These are phyloP conservation scores for Heterochromis multidens DNA, from an alignment of 2,113 vertebrate species.

Conservation along the genomic window DNA sequence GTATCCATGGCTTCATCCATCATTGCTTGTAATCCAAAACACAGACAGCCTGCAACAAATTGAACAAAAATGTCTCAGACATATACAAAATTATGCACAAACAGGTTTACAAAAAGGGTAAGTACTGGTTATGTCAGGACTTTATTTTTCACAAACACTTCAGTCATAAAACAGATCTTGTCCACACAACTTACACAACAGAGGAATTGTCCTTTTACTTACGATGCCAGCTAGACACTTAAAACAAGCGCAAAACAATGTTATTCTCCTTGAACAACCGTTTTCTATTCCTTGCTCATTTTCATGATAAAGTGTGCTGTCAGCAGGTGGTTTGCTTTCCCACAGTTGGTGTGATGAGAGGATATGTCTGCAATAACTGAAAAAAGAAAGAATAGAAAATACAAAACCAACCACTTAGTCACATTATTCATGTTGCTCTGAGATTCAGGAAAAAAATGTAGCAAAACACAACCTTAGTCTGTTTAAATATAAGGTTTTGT, in stretches of 20 bases:
- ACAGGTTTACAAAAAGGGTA: background rate
- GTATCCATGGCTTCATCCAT: constrained; percentile 62
- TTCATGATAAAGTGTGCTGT: constrained; percentile 43
- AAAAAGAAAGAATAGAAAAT: constrained; percentile 17
- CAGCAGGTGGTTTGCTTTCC: constrained; percentile 41
- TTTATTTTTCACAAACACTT: background rate
- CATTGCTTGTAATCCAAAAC: constrained; percentile 5
- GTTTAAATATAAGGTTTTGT: constrained; percentile 8
- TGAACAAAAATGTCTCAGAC: background rate
- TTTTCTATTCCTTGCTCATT: constrained; percentile 8
- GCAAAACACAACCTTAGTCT: constrained; percentile 3
- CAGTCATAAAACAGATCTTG: background rate
- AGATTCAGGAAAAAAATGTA: constrained; percentile 8
- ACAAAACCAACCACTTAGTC: background rate
- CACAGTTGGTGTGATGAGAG: constrained; percentile 28
- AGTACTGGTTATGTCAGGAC: background rate
- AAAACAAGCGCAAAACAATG: background rate
- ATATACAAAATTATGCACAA: background rate
- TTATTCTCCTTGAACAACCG: background rate
- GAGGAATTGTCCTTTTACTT: background rate
- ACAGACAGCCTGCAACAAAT: background rate
- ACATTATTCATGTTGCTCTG: constrained; percentile 11
- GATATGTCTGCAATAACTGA: constrained; percentile 2
- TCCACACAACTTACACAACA: background rate
- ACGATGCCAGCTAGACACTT: background rate